Percentiles rank a stretch among this genome's conserved stretches.
phyloP scores from a whole-genome alignment of 2,888 invertebrate genomes.

The Eurois occulta region DNA sequence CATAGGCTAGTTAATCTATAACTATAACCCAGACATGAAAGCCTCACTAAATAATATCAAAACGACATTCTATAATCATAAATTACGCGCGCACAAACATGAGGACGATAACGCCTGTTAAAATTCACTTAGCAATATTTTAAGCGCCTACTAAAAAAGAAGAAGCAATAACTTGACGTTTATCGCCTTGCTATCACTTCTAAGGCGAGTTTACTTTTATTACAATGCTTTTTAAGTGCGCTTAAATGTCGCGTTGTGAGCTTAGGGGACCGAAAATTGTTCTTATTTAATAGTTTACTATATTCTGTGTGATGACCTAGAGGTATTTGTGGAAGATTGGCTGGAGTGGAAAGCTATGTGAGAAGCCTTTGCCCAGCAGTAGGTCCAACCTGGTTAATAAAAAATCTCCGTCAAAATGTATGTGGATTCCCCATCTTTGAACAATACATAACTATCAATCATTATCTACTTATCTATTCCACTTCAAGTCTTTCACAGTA shows the following conservation, averaged over 20 bases:
- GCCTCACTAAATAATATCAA: not conserved
- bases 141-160: slow-evolving; percentile 53
- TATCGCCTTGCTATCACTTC: slow-evolving; percentile 47
- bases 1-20: not conserved
- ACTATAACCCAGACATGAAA: not conserved
- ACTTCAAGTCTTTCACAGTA: slow-evolving; percentile 3
- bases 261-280: not conserved
- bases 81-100: slow-evolving; percentile 28
- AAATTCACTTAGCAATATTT: slow-evolving; percentile 56
- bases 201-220: slow-evolving; percentile 32
- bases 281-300: not conserved
- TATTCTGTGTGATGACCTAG: not conserved
- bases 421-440: not conserved
- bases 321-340: not conserved
- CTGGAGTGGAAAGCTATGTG: not conserved
- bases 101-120: slow-evolving; percentile 49
- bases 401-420: not conserved
- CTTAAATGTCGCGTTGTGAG: slow-evolving; percentile 8
- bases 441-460: not conserved
- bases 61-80: slow-evolving; percentile 10
- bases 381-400: fast-evolving
- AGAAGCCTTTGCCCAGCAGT: not conserved
- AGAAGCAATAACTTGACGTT: slow-evolving; percentile 54
- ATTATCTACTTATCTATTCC: slow-evolving; percentile 7
- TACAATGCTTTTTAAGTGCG: slow-evolving; percentile 8